phyloP scores from a whole-genome alignment of 2,797 vertebrate species.

The Pipistrellus kuhlii region DNA sequence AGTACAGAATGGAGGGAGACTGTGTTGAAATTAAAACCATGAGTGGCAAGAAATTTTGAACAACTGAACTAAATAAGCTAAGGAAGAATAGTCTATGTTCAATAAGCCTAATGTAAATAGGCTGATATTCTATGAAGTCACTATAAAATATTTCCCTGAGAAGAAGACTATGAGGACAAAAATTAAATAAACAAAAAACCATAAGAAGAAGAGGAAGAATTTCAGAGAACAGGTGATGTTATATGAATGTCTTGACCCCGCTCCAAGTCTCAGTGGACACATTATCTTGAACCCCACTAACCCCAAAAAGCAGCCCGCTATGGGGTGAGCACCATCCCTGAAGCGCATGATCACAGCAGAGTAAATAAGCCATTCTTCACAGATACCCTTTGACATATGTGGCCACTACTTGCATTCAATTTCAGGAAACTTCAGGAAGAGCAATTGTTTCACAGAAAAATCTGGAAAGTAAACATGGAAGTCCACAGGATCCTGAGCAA shows the following conservation, averaged over 20 bases:
- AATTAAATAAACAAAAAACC: background rate
- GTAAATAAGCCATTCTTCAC: background rate
- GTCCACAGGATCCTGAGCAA: background rate
- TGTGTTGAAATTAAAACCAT: background rate
- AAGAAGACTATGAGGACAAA: background rate
- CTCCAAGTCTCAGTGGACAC: background rate
- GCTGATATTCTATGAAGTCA: background rate
- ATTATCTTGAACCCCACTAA: background rate
- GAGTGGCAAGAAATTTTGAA: background rate
- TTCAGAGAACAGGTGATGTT: background rate
- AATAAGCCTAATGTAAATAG: background rate
- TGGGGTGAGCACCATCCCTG: background rate
- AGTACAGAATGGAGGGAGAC: background rate
- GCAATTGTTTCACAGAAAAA: background rate
- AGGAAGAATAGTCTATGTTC: background rate
- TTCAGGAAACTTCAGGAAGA: background rate
- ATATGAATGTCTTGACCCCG: background rate
- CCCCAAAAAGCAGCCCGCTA: background rate
- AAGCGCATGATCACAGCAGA: background rate
- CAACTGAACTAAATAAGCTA: background rate
- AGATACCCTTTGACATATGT: background rate
- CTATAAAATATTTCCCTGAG: background rate
- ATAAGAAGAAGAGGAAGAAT: background rate
- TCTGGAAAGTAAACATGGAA: constrained; percentile 36
- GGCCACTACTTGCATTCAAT: background rate